Conservation (phyloP, 1,140 invertebrate species). For the Caenorhabditis tropicalis region DNA sequence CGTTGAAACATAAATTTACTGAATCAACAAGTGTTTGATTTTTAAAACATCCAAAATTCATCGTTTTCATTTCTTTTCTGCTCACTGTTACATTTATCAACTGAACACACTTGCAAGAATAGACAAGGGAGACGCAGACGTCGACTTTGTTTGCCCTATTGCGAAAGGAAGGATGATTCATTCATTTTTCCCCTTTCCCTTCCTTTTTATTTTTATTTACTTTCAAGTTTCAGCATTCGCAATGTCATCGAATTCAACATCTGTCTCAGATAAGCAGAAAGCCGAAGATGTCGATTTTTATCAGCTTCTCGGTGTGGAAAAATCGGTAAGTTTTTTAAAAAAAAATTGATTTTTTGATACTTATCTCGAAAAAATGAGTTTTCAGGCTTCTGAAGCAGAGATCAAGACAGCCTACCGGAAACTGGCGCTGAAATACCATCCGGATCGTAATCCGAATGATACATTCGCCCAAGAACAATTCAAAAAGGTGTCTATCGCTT, state of each 20-base stretch:
- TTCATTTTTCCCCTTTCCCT: not conserved
- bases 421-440: conserved; percentile 76
- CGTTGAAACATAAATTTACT: too few relatives aligned
- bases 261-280: not conserved
- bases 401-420: conserved; percentile 90
- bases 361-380: conserved; percentile 73
- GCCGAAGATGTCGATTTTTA: conserved; percentile 37
- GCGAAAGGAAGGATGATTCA: conserved; percentile 20
- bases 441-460: conserved; percentile 69
- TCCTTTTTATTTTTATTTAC: not conserved
- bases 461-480: conserved; percentile 68
- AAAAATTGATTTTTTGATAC: not conserved
- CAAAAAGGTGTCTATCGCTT: conserved; percentile 70
- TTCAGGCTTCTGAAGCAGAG: conserved; percentile 79
- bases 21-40: too few relatives aligned
- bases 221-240: not conserved
- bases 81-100: too few relatives aligned
- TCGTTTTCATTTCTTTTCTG: too few relatives aligned
- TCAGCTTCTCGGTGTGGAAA: conserved; percentile 53
- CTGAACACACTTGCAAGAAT: not conserved
- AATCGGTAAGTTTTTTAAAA: not conserved
- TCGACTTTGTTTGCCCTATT: conserved; percentile 42
- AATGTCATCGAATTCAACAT: not conserved
- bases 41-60: not conserved
- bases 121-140: too few relatives aligned